Conservation (phyloP, 2,113 vertebrate genomes). For the Eubucco bourcierii region DNA sequence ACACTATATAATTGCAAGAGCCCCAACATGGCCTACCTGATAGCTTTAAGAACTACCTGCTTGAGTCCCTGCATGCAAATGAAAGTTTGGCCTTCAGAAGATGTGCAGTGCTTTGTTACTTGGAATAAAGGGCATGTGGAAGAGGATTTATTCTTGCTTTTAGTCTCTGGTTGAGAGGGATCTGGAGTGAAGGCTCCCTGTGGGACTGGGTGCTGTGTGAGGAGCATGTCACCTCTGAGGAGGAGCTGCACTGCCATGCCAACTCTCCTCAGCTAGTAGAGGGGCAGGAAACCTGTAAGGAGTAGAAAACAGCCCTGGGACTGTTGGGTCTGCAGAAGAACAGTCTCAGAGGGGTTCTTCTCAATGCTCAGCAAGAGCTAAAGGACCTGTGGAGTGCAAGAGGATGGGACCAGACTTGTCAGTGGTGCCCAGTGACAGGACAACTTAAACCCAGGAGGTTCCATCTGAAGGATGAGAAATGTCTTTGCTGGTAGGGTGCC, state of each 20-base stretch:
- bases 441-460: neutral
- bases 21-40: too few species aligned
- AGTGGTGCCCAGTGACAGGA: neutral
- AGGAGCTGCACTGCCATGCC: neutral
- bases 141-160: neutral
- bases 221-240: fast-evolving
- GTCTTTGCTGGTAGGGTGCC: neutral
- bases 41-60: too few species aligned
- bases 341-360: neutral
- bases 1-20: too few species aligned
- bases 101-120: neutral
- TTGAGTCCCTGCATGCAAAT: neutral
- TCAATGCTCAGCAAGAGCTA: neutral
- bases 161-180: fast-evolving
- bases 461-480: neutral
- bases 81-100: neutral
- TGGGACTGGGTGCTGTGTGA: neutral
- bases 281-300: neutral
- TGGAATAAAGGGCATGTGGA: neutral
- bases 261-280: fast-evolving
- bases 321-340: neutral
- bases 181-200: neutral
- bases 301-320: neutral
- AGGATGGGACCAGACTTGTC: neutral
- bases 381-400: neutral